phyloP scores from a whole-genome alignment of 2,888 invertebrate genomes.

The Cylindroiulus punctatus region DNA sequence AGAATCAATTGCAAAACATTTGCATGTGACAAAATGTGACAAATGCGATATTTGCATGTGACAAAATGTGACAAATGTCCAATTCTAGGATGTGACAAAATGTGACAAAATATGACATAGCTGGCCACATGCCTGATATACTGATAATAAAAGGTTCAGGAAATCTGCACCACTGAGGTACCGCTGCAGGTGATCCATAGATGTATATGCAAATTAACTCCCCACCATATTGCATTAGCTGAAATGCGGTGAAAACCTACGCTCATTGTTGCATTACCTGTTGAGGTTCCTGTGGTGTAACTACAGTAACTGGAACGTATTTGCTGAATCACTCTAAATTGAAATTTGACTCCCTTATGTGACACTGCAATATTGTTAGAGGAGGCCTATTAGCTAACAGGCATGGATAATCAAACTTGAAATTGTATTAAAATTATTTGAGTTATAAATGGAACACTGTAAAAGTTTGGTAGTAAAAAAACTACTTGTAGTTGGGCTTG shows the following conservation, averaged over 20 bases:
- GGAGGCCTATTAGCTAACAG: not conserved
- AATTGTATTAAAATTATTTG: not conserved
- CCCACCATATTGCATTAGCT: not conserved
- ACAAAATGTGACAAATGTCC: no score
- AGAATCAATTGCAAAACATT: no score
- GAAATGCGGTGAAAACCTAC: not conserved
- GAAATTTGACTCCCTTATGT: not conserved
- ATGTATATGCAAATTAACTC: not conserved
- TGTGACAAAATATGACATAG: no score
- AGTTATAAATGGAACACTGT: not conserved
- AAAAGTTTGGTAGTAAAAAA: not conserved
- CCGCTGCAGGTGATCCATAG: not conserved
- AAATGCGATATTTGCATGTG: no score
- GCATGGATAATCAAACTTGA: not conserved
- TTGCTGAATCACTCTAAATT: constrained; percentile 13
- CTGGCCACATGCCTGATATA: no score
- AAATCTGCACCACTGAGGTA: not conserved
- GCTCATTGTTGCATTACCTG: constrained; percentile 1
- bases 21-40: no score
- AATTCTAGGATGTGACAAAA: no score
- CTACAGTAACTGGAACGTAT: not conserved
- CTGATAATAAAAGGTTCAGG: not conserved
- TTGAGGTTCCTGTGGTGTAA: not conserved
- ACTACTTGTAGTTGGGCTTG: not conserved
- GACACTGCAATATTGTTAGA: not conserved